Percentiles rank a stretch among this genome's conserved stretches.
phyloP scores from a whole-genome alignment of 2,113 vertebrate species.

The Maylandia zebra region DNA sequence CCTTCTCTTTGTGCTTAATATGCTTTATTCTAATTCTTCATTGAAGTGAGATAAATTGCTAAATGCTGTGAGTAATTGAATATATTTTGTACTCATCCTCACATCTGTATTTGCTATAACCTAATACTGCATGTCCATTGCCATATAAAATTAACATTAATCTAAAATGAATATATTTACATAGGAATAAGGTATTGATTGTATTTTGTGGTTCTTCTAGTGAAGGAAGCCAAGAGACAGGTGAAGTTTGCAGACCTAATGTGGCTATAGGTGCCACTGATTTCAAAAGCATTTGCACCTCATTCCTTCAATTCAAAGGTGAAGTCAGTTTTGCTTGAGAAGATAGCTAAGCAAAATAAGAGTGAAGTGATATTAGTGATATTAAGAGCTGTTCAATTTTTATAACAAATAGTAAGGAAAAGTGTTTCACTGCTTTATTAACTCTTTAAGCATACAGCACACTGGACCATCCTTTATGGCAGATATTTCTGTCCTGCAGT shows the following conservation, averaged over 20 bases:
- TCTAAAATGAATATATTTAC: not conserved
- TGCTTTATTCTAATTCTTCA: not conserved
- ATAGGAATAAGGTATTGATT: not conserved
- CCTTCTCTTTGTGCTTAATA: not conserved
- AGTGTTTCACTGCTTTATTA: not conserved
- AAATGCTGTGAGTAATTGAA: not conserved
- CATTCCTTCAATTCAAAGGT: not conserved
- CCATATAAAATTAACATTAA: not conserved
- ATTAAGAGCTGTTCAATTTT: not conserved
- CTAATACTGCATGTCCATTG: not conserved
- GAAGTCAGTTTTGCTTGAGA: not conserved
- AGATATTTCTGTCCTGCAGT: not conserved
- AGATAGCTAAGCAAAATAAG: not conserved
- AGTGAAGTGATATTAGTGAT: not conserved
- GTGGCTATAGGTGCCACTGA: conserved; percentile 12
- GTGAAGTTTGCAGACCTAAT: not conserved
- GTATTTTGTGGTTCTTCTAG: not conserved
- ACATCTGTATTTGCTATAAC: not conserved
- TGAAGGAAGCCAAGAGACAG: not conserved
- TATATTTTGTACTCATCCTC: not conserved
- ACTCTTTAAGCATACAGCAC: not conserved
- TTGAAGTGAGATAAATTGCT: not conserved
- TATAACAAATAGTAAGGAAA: not conserved
- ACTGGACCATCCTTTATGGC: not conserved
- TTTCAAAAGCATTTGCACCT: not conserved